A percentile compares a stretch with the other conserved stretches of the same genome.
Evolutionary conservation across 2,888 invertebrate genomes (phyloP).

Genomic region (Selenia dentaria): DNA sequence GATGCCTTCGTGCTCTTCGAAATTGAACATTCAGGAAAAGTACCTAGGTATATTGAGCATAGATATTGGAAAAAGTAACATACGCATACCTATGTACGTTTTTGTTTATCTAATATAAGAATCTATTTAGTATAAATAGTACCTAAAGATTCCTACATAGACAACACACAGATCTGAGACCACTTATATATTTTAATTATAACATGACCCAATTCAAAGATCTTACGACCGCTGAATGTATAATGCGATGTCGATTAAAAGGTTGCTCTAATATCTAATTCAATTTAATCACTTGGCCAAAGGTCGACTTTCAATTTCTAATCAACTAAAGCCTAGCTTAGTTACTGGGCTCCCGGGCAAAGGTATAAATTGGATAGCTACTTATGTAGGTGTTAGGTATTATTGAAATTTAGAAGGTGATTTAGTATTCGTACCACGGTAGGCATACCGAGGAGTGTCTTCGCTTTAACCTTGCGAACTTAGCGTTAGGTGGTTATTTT

Average conservation of each 20-base stretch:
- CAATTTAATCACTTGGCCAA: slow-evolving; percentile 7
- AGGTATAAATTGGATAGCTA: slow-evolving; percentile 7
- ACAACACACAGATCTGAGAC: too few species aligned
- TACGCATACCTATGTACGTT: too few species aligned
- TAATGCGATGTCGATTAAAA: background rate
- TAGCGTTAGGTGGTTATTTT: too few species aligned
- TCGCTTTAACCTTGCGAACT: too few species aligned
- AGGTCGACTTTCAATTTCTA: slow-evolving; percentile 23
- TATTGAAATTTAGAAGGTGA: slow-evolving; percentile 5
- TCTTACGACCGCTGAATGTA: background rate
- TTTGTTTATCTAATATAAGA: too few species aligned
- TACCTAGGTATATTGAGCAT: too few species aligned
- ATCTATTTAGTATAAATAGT: too few species aligned
- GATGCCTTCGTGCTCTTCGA: background rate
- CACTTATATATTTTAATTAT: too few species aligned
- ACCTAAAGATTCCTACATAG: too few species aligned
- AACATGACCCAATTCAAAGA: background rate
- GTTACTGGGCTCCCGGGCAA: slow-evolving; percentile 7
- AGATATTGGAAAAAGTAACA: too few species aligned
- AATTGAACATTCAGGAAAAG: background rate
- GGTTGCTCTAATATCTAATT: slow-evolving; percentile 5
- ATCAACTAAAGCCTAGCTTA: slow-evolving; percentile 15
- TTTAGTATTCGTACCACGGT: too few species aligned
- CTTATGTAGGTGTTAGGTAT: slow-evolving; percentile 8
- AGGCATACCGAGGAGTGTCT: too few species aligned